A percentile compares a stretch with the other conserved stretches of the same genome.
Evolutionary conservation across 2,113 vertebrate species (phyloP).

Genomic region (Lasiurus borealis): DNA sequence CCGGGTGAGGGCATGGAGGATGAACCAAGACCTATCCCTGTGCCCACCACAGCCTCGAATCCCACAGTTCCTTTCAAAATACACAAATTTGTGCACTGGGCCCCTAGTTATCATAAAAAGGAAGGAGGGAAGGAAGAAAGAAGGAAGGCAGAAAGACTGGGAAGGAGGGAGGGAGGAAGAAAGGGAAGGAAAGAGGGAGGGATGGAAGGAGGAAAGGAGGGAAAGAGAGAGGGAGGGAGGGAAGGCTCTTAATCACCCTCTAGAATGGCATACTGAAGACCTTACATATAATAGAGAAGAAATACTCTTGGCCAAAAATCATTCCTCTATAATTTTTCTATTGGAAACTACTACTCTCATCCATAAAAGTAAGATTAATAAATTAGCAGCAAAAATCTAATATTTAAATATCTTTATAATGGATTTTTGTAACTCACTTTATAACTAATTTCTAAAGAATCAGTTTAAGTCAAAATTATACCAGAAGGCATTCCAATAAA

Average conservation of each 20-base stretch:
- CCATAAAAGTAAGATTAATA: background rate
- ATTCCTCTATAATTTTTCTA: conserved; percentile 33
- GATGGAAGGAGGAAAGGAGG: no score
- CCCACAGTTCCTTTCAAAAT: no score
- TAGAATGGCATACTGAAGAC: background rate
- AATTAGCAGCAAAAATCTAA: background rate
- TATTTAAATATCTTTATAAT: conserved; percentile 1
- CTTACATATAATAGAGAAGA: conserved; percentile 12
- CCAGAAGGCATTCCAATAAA: conserved; percentile 16
- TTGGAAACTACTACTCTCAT: conserved; percentile 38
- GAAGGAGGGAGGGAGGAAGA: no score
- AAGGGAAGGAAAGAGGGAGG: background rate
- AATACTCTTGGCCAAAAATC: conserved; percentile 8
- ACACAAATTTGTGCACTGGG: no score
- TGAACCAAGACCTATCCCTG: no score
- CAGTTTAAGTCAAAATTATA: conserved; percentile 42
- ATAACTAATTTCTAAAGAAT: conserved; percentile 19
- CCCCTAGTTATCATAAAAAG: background rate
- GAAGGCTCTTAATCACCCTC: background rate
- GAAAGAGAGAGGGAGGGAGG: no score
- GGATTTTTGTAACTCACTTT: conserved; percentile 21
- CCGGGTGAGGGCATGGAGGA: no score
- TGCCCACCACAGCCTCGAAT: no score
- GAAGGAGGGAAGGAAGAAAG: background rate
- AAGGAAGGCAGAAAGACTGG: no score